Evolutionary conservation across 2,113 vertebrate species (phyloP), one percentile per base, ranked within the genome.

Genomic region (Sorex fumeus): DNA sequence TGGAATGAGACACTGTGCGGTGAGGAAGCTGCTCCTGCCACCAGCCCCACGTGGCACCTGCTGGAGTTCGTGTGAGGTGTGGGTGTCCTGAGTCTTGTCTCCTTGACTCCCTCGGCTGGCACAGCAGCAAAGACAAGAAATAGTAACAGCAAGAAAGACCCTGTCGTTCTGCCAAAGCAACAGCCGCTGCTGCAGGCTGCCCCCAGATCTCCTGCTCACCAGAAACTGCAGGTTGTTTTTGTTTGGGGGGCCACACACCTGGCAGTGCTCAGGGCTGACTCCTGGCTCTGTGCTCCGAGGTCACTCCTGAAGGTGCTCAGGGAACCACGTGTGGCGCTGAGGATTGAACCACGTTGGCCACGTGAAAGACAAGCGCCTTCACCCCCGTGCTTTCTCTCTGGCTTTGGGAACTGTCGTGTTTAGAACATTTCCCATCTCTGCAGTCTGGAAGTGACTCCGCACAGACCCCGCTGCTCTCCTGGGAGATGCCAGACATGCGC

Each of bases 1-100:
- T 19, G 32, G 88, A 47, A n/a, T 32, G 28, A 8, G 25, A 43
- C 0, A 1, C 32, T 0, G 0, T 0, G 60, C 13, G 19, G 1
- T 19, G 1, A 0, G 21, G 83, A 83, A 62, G 76, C 76, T 57
- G 32, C 18, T 50, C 0, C 19, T 6, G 45, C 36, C 3, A 11
- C n/a, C 23, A 8, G 7, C 19, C 71, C 47, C 34, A 28, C 8
- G 2, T 27, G 6, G 62, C 27, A 34, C 43, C 84, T 72, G 34
- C 60, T 53, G 16, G 2, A 27, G 28, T 1, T 25, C 34, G 27
- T n/a, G 3, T 4, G 0, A 2, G 79, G 3, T 23, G 18, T 12
- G 32, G 34, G 0, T 2, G 64, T 10, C 19, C 50, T 18, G 5
- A 30, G 60, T 21, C 36, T 72, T 25, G 11, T 11, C 53, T 8